Evolutionary conservation across 2,113 vertebrate species (phyloP).

Genomic region (Isurus oxyrinchus): DNA sequence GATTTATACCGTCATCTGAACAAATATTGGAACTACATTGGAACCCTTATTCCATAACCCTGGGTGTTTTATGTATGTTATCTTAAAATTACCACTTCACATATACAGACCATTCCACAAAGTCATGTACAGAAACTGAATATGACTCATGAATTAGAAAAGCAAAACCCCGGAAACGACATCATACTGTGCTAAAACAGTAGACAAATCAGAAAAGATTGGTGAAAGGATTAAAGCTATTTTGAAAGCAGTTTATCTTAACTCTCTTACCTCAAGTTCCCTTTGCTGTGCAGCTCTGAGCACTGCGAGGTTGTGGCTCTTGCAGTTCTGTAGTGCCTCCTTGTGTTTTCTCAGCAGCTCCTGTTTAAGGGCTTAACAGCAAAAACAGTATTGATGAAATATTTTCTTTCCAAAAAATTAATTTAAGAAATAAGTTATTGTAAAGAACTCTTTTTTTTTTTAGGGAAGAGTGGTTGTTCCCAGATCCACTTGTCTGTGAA

Average conservation of each 20-base stretch:
- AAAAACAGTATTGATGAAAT: not conserved
- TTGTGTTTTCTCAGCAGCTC: slow-evolving; percentile 76
- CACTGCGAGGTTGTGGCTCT: slow-evolving; percentile 77
- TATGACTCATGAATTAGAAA: not conserved
- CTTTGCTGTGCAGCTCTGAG: slow-evolving; percentile 76
- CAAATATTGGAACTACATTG: not conserved
- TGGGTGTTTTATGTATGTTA: not conserved
- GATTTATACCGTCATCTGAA: not conserved
- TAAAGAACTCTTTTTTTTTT: not conserved
- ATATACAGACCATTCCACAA: not conserved
- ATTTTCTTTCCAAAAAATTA: not conserved
- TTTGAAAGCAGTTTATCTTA: not conserved
- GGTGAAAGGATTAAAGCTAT: not conserved
- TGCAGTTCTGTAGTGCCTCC: slow-evolving; percentile 78
- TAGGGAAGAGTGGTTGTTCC: not conserved
- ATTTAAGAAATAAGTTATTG: not conserved
- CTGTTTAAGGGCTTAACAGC: slow-evolving; percentile 73
- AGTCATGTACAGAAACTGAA: not conserved
- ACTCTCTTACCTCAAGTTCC: slow-evolving; percentile 67
- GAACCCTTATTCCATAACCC: not conserved
- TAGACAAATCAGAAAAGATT: not conserved
- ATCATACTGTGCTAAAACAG: not conserved
- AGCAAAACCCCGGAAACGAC: not conserved
- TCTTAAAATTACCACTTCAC: not conserved
- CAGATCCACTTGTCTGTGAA: no score